phyloP scores from a whole-genome alignment of 2,888 invertebrate species.

The Tuta absoluta region DNA sequence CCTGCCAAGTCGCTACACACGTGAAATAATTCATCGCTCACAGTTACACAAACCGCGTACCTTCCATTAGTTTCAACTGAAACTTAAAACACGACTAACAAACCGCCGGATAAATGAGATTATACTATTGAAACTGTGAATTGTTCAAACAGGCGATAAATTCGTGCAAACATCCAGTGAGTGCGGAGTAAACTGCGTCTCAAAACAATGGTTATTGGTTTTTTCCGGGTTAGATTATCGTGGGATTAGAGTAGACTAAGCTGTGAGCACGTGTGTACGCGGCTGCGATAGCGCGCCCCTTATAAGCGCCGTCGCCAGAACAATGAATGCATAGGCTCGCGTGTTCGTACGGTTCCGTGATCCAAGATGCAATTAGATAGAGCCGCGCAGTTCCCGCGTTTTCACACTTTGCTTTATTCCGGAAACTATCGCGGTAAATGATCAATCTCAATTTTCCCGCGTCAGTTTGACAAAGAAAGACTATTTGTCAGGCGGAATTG shows the following conservation, averaged over 20 bases:
- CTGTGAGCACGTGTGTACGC: conserved; percentile 57
- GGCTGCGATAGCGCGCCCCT: conserved; percentile 53
- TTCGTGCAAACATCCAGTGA: conserved; percentile 64
- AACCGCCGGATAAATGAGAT: conserved; percentile 53
- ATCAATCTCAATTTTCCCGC: conserved; percentile 56
- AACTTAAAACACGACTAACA: conserved; percentile 38
- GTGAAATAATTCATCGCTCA: conserved; percentile 47
- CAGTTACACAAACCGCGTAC: conserved; percentile 48
- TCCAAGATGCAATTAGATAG: conserved; percentile 61
- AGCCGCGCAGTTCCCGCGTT: conserved; percentile 57
- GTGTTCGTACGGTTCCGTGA: conserved; percentile 47
- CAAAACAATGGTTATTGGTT: conserved; percentile 72
- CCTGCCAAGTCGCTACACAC: conserved; percentile 40
- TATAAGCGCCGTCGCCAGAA: conserved; percentile 48
- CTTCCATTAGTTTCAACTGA: conserved; percentile 45
- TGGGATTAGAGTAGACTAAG: conserved; percentile 59
- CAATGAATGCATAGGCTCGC: conserved; percentile 54
- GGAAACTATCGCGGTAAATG: conserved; percentile 47
- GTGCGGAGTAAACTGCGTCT: conserved; percentile 63
- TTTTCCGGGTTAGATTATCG: conserved; percentile 75
- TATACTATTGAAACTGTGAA: conserved; percentile 56
- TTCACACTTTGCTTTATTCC: conserved; percentile 51
- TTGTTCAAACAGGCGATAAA: conserved; percentile 61
- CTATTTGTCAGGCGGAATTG: conserved; percentile 52
- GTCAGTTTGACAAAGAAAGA: conserved; percentile 45